Percentiles rank a stretch among this genome's conserved stretches.
These are phyloP conservation scores for Amphilophus citrinellus DNA, from an alignment of 2,113 vertebrate species.

Conservation along the genomic window DNA sequence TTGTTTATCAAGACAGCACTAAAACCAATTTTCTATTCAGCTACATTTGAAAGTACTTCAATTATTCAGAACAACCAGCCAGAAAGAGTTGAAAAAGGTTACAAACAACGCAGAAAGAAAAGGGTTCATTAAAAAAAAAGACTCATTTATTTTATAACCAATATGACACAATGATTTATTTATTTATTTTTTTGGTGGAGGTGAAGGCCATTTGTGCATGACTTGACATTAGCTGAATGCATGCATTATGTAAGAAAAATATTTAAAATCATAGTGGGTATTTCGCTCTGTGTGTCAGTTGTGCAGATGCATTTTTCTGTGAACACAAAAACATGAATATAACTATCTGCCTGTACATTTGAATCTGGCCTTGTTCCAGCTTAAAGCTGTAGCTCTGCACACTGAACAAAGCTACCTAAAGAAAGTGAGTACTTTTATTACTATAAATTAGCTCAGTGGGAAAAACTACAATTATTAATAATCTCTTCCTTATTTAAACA, in stretches of 20 bases:
- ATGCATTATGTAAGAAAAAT: neutral
- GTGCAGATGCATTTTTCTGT: neutral
- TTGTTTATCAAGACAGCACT: neutral
- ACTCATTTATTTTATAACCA: neutral
- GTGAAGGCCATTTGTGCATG: neutral
- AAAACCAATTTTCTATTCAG: neutral
- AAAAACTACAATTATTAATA: too few relatives aligned
- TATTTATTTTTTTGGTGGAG: neutral
- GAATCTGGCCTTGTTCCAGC: neutral
- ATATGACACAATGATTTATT: neutral
- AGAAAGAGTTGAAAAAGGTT: neutral
- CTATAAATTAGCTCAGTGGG: too few relatives aligned
- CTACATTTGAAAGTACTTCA: neutral
- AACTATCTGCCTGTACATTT: neutral
- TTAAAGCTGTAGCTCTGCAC: slow-evolving; percentile 4
- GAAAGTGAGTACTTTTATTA: neutral
- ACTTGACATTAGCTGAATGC: neutral
- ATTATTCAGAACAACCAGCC: neutral
- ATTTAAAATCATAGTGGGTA: neutral
- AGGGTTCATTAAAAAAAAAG: neutral
- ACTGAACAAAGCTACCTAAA: neutral
- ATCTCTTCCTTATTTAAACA: too few relatives aligned
- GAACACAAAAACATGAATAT: neutral
- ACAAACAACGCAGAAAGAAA: neutral
- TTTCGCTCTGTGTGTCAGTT: neutral